Base-by-base conservation (phyloP, 1,140 invertebrate species). In the Panonychus citri region DNA sequence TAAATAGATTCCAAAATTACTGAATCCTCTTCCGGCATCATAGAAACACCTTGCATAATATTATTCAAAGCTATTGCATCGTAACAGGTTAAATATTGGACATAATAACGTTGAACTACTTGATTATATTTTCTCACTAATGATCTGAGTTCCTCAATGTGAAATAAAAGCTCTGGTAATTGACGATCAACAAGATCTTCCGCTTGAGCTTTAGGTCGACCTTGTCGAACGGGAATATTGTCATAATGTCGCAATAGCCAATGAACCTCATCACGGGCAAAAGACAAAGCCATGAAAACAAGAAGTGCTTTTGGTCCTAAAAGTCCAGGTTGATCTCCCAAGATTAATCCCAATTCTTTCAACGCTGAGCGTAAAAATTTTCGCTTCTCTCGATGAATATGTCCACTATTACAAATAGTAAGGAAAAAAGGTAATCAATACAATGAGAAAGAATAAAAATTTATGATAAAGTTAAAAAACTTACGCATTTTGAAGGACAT, bases 61-160 rank as follows among this genome's bases (percentile, higher is more conserved):
- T 94, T 80, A 68, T 89, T 87, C 1, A 97, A 69, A 57, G 83
- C 80, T 24, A 89, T 82, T 34, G 90, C 85, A 75, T 99, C 94
- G 72, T 87, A 96, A 12, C 89, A 87, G 30, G 83, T 81, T 34
- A 99, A 72, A 75, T 91, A 97, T 70, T 96, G 91, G 24, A 96
- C 82, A 71, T 96, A 97, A 71, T 98, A 99, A 58, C 90, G 75
- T 69, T 97, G 90, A 72, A 98, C 84, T 2, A 98, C 90, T 75
- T 94, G 85, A 63, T 83, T 88, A 67, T 95, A 93, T 68, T 94
- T 94, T 55, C 86, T 76, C 5, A 94, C 83, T 46, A 96, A 66
- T 39, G 84, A 87, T 68, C 90, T 76, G 26, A 98, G 70, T 72
- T 99, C 94, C 70, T 96, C 90, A 78, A 97, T 95, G 63, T 97